These are phyloP conservation scores for Lichenostomus cassidix DNA, from an alignment of 2,113 vertebrate genomes.

Conservation along the genomic window DNA sequence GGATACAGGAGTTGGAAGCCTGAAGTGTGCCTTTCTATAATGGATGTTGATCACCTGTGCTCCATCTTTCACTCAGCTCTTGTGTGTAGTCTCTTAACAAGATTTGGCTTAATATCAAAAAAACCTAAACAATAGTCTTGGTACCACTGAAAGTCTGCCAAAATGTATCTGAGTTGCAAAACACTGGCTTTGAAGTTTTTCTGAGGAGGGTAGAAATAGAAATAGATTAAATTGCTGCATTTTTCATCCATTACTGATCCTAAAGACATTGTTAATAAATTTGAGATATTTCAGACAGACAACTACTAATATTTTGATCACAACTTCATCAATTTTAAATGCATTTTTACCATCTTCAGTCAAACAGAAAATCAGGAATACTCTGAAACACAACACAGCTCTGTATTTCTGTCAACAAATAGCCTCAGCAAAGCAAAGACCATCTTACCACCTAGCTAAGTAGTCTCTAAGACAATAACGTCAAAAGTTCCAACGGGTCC, in stretches of 20 bases:
- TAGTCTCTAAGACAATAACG: not conserved
- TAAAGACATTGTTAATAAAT: not conserved
- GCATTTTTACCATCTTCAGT: not conserved
- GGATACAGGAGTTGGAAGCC: not conserved
- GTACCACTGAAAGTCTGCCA: not conserved
- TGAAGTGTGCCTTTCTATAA: not conserved
- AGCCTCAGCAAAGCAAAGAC: not conserved
- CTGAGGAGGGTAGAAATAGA: not conserved
- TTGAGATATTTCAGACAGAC: not conserved
- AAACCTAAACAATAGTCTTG: not conserved
- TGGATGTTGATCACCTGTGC: not conserved
- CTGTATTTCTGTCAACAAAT: not conserved
- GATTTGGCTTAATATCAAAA: conserved; percentile 11
- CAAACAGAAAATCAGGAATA: not conserved
- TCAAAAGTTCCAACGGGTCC: not conserved
- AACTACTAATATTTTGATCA: not conserved
- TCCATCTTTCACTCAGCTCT: not conserved
- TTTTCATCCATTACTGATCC: not conserved
- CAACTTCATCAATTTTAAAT: not conserved
- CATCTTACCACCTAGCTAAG: not conserved
- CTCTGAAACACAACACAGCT: not conserved
- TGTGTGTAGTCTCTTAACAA: not conserved
- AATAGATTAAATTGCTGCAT: not conserved
- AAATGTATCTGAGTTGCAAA: not conserved
- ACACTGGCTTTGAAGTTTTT: not conserved